Evolutionary conservation across 2,888 invertebrate species (phyloP).

Genomic region (Leptinotarsa tumamoca): DNA sequence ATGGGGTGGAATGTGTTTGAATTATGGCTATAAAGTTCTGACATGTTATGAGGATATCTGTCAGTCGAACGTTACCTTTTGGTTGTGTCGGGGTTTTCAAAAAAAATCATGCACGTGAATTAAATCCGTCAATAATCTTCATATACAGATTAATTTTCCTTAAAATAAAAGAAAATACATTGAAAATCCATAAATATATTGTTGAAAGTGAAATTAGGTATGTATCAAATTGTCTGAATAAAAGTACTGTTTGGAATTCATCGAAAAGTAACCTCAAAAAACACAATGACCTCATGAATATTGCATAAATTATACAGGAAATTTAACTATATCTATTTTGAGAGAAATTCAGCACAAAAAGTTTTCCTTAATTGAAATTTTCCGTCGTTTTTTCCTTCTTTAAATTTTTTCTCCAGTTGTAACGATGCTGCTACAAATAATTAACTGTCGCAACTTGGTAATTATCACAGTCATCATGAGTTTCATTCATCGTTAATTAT

Average conservation of each 20-base stretch:
- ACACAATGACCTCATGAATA: too few species aligned
- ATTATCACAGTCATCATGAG: too few species aligned
- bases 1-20: slow-evolving; percentile 55
- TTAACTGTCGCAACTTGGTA: too few species aligned
- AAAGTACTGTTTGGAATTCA: background rate
- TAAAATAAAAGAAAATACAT: background rate
- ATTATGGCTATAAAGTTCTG: slow-evolving; percentile 61
- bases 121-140: background rate
- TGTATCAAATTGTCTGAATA: background rate
- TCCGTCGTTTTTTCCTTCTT: too few species aligned
- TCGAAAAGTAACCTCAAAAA: too few species aligned
- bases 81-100: slow-evolving; percentile 43
- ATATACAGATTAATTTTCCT: background rate
- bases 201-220: slow-evolving; percentile 1
- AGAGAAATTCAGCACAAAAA: too few species aligned
- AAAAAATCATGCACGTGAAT: slow-evolving; percentile 2
- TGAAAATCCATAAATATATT: background rate
- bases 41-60: slow-evolving; percentile 59
- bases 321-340: too few species aligned
- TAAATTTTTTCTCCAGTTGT: too few species aligned
- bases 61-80: slow-evolving; percentile 54
- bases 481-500: too few species aligned
- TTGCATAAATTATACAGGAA: too few species aligned
- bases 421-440: too few species aligned
- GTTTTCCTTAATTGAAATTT: too few species aligned